Base-by-base conservation (phyloP, 30 jellyfish, hydroid and myxozoan genomes). In the Sanderia malayensis region DNA sequence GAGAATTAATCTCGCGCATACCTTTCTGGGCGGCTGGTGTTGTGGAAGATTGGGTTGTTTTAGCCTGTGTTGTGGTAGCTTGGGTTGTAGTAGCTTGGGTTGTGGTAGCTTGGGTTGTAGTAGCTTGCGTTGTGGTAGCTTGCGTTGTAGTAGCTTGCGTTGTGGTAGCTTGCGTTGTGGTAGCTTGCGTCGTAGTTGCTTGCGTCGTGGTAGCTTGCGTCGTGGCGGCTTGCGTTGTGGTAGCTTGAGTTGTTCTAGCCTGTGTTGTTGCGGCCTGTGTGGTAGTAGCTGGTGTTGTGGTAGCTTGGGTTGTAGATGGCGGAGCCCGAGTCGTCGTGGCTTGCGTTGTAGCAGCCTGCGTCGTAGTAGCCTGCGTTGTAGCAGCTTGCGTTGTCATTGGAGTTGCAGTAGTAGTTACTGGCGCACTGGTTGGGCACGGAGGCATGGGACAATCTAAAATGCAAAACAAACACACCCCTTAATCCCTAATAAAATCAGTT, bases 201-300 rank as follows among this genome's bases (percentile, higher is more conserved):
- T 27, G 73, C 46, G 61, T 22, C 24, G 63, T 24, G n/a, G 79
- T 66, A 41, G 61, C 33, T 8, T 24, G 79, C 20, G 79, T 66
- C 18, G 72, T 44, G 22, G 84, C 55, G 19, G 70, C 70, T 20
- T 44, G 61, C 47, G 72, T 69, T 4, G 88, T 52, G 10, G 88
- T 72, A 0, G 68, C 32, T 27, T 29, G 1, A 22, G 90, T 74
- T 26, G 90, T 58, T 18, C 82, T 4, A 7, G 57, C 22, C 19
- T 80, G 81, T 18, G 84, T 34, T 27, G 85, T 46, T 1, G 80
- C 41, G 17, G 73, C 75, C 71, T 86, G 69, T 28, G 86, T 32
- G 31, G 96, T 33, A 13, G 61, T 60, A 10, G 81, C 44, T 18
- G 86, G 64, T 4, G 81, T 32, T 65, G 95, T 65, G 1, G 86